Evolutionary conservation across 1,140 invertebrate species (phyloP).

Genomic region (Druon quercuslanigerum): DNA sequence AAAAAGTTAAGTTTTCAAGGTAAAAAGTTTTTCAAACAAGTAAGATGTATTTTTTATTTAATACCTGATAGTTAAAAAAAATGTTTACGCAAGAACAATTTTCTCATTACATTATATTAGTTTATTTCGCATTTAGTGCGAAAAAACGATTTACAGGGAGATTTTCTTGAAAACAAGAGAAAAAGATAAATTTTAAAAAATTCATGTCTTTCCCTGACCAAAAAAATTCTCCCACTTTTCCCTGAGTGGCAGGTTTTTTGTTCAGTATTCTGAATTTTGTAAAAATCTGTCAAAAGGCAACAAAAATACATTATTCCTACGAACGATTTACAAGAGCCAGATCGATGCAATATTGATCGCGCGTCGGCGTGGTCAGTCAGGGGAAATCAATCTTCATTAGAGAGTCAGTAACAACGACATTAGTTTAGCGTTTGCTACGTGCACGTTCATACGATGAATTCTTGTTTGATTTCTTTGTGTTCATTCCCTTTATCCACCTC

Average conservation of each 20-base stretch:
- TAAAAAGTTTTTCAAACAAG: too few species aligned
- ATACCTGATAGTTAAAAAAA: too few species aligned
- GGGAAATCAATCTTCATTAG: slow-evolving; percentile 57
- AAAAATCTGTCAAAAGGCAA: background rate
- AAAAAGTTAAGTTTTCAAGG: too few species aligned
- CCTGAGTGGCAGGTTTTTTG: background rate
- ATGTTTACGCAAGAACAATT: too few species aligned
- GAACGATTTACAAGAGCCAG: slow-evolving; percentile 42
- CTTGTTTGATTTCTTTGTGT: slow-evolving; percentile 29
- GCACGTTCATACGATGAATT: slow-evolving; percentile 29
- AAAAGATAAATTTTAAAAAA: too few species aligned
- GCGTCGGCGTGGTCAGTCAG: slow-evolving; percentile 38
- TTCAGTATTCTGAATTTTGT: slow-evolving; percentile 1
- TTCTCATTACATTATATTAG: too few species aligned
- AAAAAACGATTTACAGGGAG: too few species aligned
- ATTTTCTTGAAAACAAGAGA: too few species aligned
- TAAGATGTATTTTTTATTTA: too few species aligned
- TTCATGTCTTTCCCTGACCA: too few species aligned
- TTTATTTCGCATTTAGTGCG: too few species aligned
- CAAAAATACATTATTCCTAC: slow-evolving; percentile 1
- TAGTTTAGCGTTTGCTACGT: slow-evolving; percentile 36
- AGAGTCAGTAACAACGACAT: slow-evolving; percentile 39
- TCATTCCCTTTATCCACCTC: background rate
- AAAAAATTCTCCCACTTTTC: too few species aligned
- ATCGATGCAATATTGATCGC: slow-evolving; percentile 47